Conservation (phyloP, 2,888 invertebrate genomes). For the Cantharis lateralis region DNA sequence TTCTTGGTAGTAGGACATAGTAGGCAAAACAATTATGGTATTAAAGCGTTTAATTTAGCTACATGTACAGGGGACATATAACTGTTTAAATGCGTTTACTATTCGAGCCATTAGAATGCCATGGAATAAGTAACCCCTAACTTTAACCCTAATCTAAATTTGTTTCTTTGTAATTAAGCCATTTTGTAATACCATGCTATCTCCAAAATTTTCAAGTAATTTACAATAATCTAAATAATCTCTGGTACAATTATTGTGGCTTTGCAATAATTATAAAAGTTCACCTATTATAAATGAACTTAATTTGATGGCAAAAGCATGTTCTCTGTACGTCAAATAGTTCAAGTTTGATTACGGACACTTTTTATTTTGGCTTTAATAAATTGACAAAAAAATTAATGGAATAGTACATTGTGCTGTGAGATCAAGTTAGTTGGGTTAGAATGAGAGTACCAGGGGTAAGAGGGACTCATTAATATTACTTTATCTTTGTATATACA, state of each 20-base stretch:
- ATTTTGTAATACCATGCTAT: constrained; percentile 22
- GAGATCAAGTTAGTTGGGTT: constrained; percentile 15
- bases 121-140: constrained; percentile 19
- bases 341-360: background rate
- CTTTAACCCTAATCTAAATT: constrained; percentile 27
- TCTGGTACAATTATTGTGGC: background rate
- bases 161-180: constrained; percentile 27
- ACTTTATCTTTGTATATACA: constrained; percentile 41
- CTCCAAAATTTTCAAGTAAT: constrained; percentile 1
- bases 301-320: background rate
- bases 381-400: constrained; percentile 3
- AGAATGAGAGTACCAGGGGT: constrained; percentile 18
- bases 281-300: background rate
- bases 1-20: background rate
- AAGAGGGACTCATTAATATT: constrained; percentile 39
- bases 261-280: background rate
- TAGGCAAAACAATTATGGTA: background rate
- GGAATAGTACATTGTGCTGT: constrained; percentile 1
- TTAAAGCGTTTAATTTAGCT: background rate
- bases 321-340: background rate
- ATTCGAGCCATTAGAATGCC: constrained; percentile 23
- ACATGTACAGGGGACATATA: constrained; percentile 17
- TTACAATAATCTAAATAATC: constrained; percentile 1
- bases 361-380: background rate
- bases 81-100: constrained; percentile 21